Evolutionary conservation across 2,113 vertebrate genomes (phyloP).

Genomic region (Zapornia atra): DNA sequence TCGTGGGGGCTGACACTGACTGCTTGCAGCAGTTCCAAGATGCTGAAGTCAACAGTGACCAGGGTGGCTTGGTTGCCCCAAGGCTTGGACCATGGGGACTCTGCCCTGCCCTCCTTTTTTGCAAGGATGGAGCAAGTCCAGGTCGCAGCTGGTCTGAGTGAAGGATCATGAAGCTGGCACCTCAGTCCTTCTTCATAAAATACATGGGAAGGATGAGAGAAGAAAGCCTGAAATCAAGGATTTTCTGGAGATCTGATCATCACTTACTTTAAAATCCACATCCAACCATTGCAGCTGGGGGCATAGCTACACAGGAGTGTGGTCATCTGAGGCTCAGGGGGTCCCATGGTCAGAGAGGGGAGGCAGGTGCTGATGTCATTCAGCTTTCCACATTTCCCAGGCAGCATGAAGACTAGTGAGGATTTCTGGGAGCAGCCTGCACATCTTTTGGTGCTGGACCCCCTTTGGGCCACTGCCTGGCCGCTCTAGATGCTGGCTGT

Average conservation of each 20-base stretch:
- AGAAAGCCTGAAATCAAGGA: background rate
- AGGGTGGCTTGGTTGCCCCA: background rate
- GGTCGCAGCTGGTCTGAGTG: background rate
- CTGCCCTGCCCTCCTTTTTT: background rate
- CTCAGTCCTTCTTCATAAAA: background rate
- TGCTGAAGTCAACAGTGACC: background rate
- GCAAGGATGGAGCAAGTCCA: background rate
- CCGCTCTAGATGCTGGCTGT: background rate
- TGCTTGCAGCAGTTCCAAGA: background rate
- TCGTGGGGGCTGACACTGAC: rapidly evolving
- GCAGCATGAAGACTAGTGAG: rapidly evolving
- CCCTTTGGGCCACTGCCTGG: background rate
- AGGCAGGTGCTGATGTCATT: background rate
- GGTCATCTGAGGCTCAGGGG: rapidly evolving
- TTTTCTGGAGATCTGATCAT: background rate
- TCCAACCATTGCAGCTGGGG: rapidly evolving
- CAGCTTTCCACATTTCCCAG: background rate
- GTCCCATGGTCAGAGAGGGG: background rate
- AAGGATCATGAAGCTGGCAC: background rate
- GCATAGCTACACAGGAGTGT: background rate
- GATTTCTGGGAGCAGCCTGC: background rate
- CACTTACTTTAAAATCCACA: background rate
- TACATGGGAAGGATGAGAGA: background rate
- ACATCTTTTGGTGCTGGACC: background rate
- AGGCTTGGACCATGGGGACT: rapidly evolving